A percentile compares a stretch with the other conserved stretches of the same genome.
phyloP scores from a whole-genome alignment of 2,113 vertebrate genomes.

The Erinaceus europaeus region DNA sequence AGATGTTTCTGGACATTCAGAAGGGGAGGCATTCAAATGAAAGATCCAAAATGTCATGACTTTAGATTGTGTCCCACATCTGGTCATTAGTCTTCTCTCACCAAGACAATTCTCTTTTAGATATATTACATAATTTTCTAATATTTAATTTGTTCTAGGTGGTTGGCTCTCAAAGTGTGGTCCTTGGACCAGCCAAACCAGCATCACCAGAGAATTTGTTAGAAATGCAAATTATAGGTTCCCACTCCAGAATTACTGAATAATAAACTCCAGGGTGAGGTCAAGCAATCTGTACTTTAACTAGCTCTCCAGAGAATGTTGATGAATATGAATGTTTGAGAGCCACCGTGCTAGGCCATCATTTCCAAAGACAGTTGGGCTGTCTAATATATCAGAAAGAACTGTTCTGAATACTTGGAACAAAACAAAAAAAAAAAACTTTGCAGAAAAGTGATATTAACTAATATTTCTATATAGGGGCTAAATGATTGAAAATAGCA shows the following conservation, averaged over 20 bases:
- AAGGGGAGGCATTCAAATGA: slow-evolving; percentile 32
- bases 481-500: too few species aligned
- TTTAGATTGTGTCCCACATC: neutral
- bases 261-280: neutral
- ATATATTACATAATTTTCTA: neutral
- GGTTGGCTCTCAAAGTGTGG: slow-evolving; percentile 4
- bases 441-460: slow-evolving; percentile 14
- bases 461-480: neutral
- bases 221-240: slow-evolving; percentile 34
- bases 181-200: slow-evolving; percentile 14
- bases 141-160: neutral
- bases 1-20: slow-evolving; percentile 29
- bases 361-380: neutral
- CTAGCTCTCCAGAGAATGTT: neutral
- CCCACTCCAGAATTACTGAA: neutral
- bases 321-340: neutral
- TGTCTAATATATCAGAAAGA: neutral
- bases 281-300: slow-evolving; percentile 15
- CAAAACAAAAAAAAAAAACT: neutral
- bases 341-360: neutral
- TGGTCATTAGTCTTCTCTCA: neutral
- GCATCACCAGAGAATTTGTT: slow-evolving; percentile 9
- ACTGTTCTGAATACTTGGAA: slow-evolving; percentile 7
- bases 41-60: neutral
- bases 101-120: neutral